Percentiles rank a stretch among this genome's conserved stretches.
Conservation (phyloP, 1,140 invertebrate species). For the Uloborus diversus region DNA sequence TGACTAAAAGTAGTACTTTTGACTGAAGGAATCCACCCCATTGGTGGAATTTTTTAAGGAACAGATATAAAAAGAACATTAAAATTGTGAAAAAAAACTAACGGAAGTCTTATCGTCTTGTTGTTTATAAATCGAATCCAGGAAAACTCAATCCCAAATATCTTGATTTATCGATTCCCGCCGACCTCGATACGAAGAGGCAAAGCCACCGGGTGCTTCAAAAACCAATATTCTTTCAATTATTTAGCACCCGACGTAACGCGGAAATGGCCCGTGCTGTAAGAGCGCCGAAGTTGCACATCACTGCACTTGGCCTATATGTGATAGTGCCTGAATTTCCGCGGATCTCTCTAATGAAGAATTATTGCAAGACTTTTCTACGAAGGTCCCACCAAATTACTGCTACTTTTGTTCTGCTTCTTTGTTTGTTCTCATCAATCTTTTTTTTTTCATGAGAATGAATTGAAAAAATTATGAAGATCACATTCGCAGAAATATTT, state of each 20-base stretch:
- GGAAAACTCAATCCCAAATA: neutral
- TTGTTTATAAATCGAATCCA: neutral
- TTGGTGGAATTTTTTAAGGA: neutral
- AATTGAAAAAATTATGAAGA: too few species aligned
- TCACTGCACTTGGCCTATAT: constrained; percentile 48
- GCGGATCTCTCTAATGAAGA: too few species aligned
- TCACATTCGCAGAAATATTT: too few species aligned
- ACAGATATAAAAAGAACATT: neutral
- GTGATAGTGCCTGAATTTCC: too few species aligned
- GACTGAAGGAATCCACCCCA: too few species aligned
- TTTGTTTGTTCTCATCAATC: too few species aligned
- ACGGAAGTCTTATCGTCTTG: too few species aligned
- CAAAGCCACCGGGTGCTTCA: constrained; percentile 12
- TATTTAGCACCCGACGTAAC: constrained; percentile 37
- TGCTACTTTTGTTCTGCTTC: too few species aligned
- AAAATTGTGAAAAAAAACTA: neutral
- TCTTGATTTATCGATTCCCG: constrained; percentile 15
- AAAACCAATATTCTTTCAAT: constrained; percentile 48
- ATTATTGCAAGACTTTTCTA: too few species aligned
- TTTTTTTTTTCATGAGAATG: too few species aligned
- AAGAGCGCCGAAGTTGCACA: constrained; percentile 4
- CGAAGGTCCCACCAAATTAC: too few species aligned
- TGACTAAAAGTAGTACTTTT: too few species aligned
- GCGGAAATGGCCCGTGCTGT: constrained; percentile 25
- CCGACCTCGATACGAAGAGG: constrained; percentile 19